Conservation (phyloP, 2,888 invertebrate genomes). For the Caenorhabditis zanzibari region DNA sequence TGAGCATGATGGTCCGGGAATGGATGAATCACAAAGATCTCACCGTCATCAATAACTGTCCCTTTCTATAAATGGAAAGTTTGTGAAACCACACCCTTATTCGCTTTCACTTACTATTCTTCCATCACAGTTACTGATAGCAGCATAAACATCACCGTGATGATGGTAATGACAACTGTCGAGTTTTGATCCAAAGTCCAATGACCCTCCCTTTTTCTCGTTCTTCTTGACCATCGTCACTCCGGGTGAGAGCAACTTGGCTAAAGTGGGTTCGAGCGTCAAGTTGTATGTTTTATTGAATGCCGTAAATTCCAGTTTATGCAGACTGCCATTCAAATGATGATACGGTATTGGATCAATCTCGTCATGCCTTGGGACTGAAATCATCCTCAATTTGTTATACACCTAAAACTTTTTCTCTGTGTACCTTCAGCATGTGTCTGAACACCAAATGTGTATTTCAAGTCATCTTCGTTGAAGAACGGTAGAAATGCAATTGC, state of each 20-base stretch:
- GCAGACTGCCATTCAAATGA: conserved; percentile 67
- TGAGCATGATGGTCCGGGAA: conserved; percentile 80
- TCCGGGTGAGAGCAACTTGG: conserved; percentile 72
- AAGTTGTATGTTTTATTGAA: conserved; percentile 67
- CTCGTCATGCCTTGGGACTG: conserved; percentile 74
- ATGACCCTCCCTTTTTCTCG: conserved; percentile 73
- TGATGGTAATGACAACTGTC: conserved; percentile 81
- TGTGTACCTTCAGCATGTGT: conserved; percentile 69
- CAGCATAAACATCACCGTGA: conserved; percentile 79
- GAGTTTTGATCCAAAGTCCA: conserved; percentile 65
- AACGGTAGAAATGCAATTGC: conserved; percentile 76
- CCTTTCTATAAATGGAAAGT: conserved; percentile 80
- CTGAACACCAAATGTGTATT: conserved; percentile 82
- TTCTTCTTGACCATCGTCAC: conserved; percentile 74
- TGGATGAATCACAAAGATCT: conserved; percentile 82
- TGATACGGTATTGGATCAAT: conserved; percentile 68
- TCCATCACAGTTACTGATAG: conserved; percentile 82
- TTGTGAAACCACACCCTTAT: conserved; percentile 23
- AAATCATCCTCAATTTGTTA: conserved; percentile 21
- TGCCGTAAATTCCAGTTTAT: conserved; percentile 63
- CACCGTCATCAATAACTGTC: conserved; percentile 77
- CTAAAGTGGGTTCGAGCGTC: conserved; percentile 73
- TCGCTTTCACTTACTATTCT: conserved; percentile 73
- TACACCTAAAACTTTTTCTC: background rate
- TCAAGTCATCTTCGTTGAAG: conserved; percentile 82